Evolutionary conservation across 2,888 invertebrate species (phyloP), one percentile per base, ranked within the genome.

Genomic region (Crossocerus cetratus): DNA sequence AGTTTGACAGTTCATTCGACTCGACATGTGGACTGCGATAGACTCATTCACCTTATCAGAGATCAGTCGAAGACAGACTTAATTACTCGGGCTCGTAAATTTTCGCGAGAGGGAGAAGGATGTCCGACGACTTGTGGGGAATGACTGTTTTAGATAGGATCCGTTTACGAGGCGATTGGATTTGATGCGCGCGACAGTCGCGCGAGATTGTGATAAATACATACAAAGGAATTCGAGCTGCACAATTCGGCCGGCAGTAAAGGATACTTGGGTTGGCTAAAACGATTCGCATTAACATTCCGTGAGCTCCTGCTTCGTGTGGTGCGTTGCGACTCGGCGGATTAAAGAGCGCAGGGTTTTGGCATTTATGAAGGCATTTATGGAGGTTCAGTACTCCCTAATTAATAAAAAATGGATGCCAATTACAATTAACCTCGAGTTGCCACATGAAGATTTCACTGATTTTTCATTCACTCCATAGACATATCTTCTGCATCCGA

Each of bases 11-110:
- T 32, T 32, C 5, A 32, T 32, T 32, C 5, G 32, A 32, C 32
- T 32, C 11, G 32, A 32, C 32, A 32, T 61, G 49, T 44, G 61
- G 44, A 8, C 42, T 1, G 55, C 1, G n/a, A 56, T n/a, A 4
- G 16, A 20, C n/a, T 32, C 53, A 43, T 55, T 54, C 14, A 42
- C 60, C 54, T 49, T 70, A 65, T 70, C 70, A 60, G 61, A 57
- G 49, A 32, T 32, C 45, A 65, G 65, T 65, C 65, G 69, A 22
- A 16, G 49, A 61, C 67, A 66, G 67, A 58, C 65, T 65, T 65
- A 70, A 70, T 65, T 65, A 61, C 42, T 21, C 11, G 2, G 23
- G 49, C 53, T 65, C 54, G 56, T 70, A 70, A 65, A 70, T 70
- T 21, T 58, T 49, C 42, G 22, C 32, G 42, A 53, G 42, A 57